Evolutionary conservation across 1,140 invertebrate genomes (phyloP).

Genomic region (Drosophila saltans): DNA sequence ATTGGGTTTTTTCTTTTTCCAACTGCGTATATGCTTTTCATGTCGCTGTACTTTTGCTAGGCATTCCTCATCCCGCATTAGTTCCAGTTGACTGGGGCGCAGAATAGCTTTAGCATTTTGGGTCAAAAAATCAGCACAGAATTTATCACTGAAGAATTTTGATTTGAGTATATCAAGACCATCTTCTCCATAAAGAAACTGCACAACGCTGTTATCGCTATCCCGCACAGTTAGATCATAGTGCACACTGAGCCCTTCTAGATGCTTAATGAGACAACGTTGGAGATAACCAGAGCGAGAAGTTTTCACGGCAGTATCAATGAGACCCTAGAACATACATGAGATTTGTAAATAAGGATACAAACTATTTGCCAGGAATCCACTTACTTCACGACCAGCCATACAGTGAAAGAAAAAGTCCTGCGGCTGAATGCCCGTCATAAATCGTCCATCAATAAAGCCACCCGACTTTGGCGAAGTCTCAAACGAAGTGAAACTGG

Average conservation of each 20-base stretch:
- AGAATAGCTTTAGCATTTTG: conserved; percentile 89
- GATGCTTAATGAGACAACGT: conserved; percentile 98
- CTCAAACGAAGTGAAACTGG: conserved; percentile 96
- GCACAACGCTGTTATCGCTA: conserved; percentile 96
- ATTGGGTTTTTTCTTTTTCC: conserved; percentile 85
- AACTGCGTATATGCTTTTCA: conserved; percentile 85
- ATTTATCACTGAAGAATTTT: conserved; percentile 92
- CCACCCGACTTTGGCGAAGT: conserved; percentile 96
- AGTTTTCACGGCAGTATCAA: conserved; percentile 95
- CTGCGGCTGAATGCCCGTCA: conserved; percentile 98
- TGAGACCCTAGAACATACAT: conserved; percentile 85
- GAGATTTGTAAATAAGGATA: not conserved
- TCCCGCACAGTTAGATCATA: conserved; percentile 98
- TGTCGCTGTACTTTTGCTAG: conserved; percentile 86
- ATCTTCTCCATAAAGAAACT: conserved; percentile 99
- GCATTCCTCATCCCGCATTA: conserved; percentile 84
- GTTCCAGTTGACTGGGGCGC: conserved; percentile 55
- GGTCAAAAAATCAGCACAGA: conserved; percentile 90
- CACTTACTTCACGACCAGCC: conserved; percentile 96
- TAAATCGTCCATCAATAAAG: conserved; percentile 97
- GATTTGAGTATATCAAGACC: conserved; percentile 95
- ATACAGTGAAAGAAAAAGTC: conserved; percentile 99
- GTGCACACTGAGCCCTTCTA: conserved; percentile 95
- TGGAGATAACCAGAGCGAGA: conserved; percentile 99
- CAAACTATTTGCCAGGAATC: not conserved